Evolutionary conservation across 2,113 vertebrate genomes (phyloP).

Genomic region (Antechinus stuartii): DNA sequence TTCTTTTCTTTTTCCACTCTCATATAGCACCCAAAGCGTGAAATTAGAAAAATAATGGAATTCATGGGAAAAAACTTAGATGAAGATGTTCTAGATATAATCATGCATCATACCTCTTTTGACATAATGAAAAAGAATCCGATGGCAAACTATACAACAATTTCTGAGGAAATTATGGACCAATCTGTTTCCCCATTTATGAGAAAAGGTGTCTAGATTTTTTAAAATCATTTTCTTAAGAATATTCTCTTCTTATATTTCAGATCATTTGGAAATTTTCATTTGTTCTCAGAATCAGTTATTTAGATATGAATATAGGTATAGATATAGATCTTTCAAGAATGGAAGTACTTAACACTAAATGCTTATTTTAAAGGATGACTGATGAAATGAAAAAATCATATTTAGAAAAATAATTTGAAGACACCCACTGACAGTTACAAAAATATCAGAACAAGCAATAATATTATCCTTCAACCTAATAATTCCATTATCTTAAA

Average conservation of each 20-base stretch:
- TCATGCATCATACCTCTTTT: slow-evolving; percentile 73
- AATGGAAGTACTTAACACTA: slow-evolving; percentile 25
- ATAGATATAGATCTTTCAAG: slow-evolving; percentile 3
- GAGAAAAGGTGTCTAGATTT: slow-evolving; percentile 76
- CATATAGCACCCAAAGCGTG: slow-evolving; percentile 69
- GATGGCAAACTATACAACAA: slow-evolving; percentile 60
- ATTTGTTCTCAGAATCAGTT: slow-evolving; percentile 15
- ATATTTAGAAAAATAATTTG: neutral
- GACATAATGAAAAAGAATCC: slow-evolving; percentile 77
- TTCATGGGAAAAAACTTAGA: slow-evolving; percentile 77
- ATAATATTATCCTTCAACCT: neutral
- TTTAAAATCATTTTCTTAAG: neutral
- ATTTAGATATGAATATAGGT: neutral
- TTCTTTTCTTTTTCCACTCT: slow-evolving; percentile 34
- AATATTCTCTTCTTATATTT: neutral
- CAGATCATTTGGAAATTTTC: neutral
- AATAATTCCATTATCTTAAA: neutral
- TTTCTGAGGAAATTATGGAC: slow-evolving; percentile 65
- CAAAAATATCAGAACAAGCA: neutral
- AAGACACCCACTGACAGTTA: neutral
- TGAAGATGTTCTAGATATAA: slow-evolving; percentile 64
- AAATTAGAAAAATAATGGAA: slow-evolving; percentile 76
- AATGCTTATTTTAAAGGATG: slow-evolving; percentile 8
- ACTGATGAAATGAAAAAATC: slow-evolving; percentile 26
- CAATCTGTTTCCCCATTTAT: slow-evolving; percentile 79